Evolutionary conservation across 2,888 invertebrate species (phyloP).

Genomic region (Alsophila aescularia): DNA sequence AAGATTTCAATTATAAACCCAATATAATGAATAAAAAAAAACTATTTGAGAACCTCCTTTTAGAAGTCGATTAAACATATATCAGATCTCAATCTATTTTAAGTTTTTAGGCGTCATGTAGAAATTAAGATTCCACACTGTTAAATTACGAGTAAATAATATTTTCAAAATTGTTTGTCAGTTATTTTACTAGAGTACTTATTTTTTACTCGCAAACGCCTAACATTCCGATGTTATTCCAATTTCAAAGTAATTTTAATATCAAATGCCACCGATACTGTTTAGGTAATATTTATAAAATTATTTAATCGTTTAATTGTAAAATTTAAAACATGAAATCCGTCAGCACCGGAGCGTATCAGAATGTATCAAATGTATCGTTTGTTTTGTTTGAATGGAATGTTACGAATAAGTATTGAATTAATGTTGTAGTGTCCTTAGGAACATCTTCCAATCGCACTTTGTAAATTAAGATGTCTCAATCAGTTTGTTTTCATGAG

Average conservation of each 20-base stretch:
- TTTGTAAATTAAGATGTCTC: slow-evolving; percentile 60
- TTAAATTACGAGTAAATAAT: slow-evolving; percentile 8
- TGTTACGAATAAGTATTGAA: slow-evolving; percentile 58
- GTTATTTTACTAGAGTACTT: slow-evolving; percentile 11
- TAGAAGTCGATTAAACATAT: too few relatives aligned
- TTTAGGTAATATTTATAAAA: slow-evolving; percentile 46
- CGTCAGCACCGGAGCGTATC: slow-evolving; percentile 69
- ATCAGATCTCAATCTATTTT: slow-evolving; percentile 68
- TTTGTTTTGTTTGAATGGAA: slow-evolving; percentile 56
- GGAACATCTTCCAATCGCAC: slow-evolving; percentile 69
- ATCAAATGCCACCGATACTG: slow-evolving; percentile 62
- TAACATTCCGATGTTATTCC: slow-evolving; percentile 65
- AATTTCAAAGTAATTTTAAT: slow-evolving; percentile 46
- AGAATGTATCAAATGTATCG: slow-evolving; percentile 42
- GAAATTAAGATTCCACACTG: slow-evolving; percentile 41
- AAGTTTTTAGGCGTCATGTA: slow-evolving; percentile 53
- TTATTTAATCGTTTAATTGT: slow-evolving; percentile 34
- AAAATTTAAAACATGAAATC: slow-evolving; percentile 28
- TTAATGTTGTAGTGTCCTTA: slow-evolving; percentile 68
- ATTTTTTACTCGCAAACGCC: slow-evolving; percentile 46
- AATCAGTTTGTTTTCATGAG: slow-evolving; percentile 51
- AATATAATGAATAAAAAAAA: slow-evolving; percentile 11
- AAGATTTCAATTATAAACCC: neutral
- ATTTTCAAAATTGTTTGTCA: slow-evolving; percentile 8
- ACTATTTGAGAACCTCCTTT: too few relatives aligned